These are phyloP conservation scores for Ptilodon capucinus DNA, from an alignment of 2,888 invertebrate genomes.

Conservation along the genomic window DNA sequence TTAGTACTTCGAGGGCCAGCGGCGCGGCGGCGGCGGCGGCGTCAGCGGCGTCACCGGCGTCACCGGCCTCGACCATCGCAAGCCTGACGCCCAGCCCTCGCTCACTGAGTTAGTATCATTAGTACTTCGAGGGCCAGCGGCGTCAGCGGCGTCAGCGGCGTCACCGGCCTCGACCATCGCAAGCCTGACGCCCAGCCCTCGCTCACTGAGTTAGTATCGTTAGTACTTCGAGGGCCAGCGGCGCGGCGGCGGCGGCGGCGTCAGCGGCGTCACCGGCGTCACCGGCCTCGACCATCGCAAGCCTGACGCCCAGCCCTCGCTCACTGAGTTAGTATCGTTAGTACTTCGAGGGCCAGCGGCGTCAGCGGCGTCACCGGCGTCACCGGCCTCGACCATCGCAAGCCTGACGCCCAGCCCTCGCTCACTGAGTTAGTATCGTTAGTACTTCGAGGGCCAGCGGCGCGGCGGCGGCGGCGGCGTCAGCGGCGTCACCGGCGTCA, in stretches of 20 bases:
- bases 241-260: slow-evolving; percentile 87
- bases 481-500: slow-evolving; percentile 49
- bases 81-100: slow-evolving; percentile 45
- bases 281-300: slow-evolving; percentile 33
- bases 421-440: too few species aligned
- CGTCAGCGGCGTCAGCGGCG: slow-evolving; percentile 69
- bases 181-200: slow-evolving; percentile 46
- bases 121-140: slow-evolving; percentile 93
- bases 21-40: slow-evolving; percentile 88
- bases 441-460: slow-evolving; percentile 93
- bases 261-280: slow-evolving; percentile 51
- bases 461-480: slow-evolving; percentile 87
- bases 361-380: slow-evolving; percentile 62
- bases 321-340: too few species aligned
- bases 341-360: slow-evolving; percentile 93
- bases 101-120: too few species aligned
- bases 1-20: slow-evolving; percentile 94
- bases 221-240: slow-evolving; percentile 94
- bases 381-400: slow-evolving; percentile 32
- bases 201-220: too few species aligned
- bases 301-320: slow-evolving; percentile 46
- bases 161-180: slow-evolving; percentile 32
- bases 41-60: slow-evolving; percentile 55
- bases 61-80: slow-evolving; percentile 32
- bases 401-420: slow-evolving; percentile 45